Base-by-base conservation (phyloP, 2,113 vertebrate species). In the Perccottus glenii region DNA sequence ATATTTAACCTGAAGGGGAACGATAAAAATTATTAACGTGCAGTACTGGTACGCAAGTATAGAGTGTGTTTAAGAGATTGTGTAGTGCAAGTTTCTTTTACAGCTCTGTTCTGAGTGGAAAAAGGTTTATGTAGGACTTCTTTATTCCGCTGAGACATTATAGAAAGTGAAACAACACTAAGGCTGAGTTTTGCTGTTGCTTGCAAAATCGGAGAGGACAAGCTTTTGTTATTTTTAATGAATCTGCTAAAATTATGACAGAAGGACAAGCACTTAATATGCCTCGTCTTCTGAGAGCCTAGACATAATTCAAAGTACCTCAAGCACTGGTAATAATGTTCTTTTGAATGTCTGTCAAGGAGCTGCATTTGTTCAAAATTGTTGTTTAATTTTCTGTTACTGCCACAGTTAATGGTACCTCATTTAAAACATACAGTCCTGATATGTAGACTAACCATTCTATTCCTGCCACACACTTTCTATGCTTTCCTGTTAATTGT, bases 1-100 rank as follows among this genome's bases (percentile, higher is more conserved):
- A 78, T 82, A 49, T 52, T 83, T 79, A 27, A 79, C 62, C 59
- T 47, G 44, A 12, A n/a, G 48, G 40, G 40, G 45, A 51, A 15
- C 60, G 48, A 45, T 32, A 15, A 40, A 72, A 65, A 33, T 11
- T 10, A 52, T 62, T 61, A 59, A 43, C 51, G 43, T 51, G 60
- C 2, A 3, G 47, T 42, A 46, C 27, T 11, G 33, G 55, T 61
- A 64, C 46, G 68, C 56, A 9, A 8, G 43, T 57, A 27, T 33
- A 55, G 11, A 43, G 64, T 69, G 46, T 44, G 48, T 65, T 53
- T 58, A 38, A 4, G 9, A 58, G 16, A 19, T 40, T 6, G 8
- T 11, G 10, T 43, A 43, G 6, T 11, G 16, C 44, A 10, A 6
- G 9, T 66, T 40, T 36, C 6, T 64, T 66, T 74, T 58, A 74